Base-by-base conservation (phyloP, 2,113 vertebrate species). In the Amia ocellicauda region DNA sequence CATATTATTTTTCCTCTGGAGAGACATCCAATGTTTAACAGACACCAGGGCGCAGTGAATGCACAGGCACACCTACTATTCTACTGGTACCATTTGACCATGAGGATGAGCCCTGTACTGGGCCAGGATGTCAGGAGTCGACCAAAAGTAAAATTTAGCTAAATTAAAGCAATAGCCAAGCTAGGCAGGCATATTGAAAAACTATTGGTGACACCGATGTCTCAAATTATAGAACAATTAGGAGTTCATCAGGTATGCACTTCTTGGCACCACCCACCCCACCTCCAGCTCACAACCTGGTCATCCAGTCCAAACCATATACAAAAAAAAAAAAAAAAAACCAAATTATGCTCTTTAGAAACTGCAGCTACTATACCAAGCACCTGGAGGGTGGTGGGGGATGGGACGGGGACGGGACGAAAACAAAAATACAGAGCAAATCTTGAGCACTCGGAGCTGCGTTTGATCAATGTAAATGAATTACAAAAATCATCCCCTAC, bases 341-440 rank as follows among this genome's bases (percentile, higher is more conserved):
- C 26, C 55, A 54, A 51, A 60, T 58, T 62, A 74, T 58, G 43
- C 43, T 47, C 67, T 41, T n/a, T 17, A 60, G 26, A 20, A 50
- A 43, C 51, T 54, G 14, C 53, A 28, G n/a, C 62, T 49, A 23
- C 1, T 45, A 52, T 41, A 5, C 40, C 22, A 64, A 64, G n/a
- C 27, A 22, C 42, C 22, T 49, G 23, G 22, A 57, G 13, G n/a
- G 19, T 7, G 16, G 29, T 29, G 19, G 3, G 28, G 19, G 31
- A 10, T 19, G 20, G 31, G 20, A 31, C 17, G 17, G 7, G 41
- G n/a, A n/a, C 41, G 42, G 41, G 7, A 47, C 8, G 9, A 45
- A 54, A 64, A 41, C 20, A 45, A 45, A 42, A 66, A 69, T 20
- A 51, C 45, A 29, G 43, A 57, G 27, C 47, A 65, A 58, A 58